phyloP scores from a whole-genome alignment of 2,113 vertebrate species.

The Clarias magur region DNA sequence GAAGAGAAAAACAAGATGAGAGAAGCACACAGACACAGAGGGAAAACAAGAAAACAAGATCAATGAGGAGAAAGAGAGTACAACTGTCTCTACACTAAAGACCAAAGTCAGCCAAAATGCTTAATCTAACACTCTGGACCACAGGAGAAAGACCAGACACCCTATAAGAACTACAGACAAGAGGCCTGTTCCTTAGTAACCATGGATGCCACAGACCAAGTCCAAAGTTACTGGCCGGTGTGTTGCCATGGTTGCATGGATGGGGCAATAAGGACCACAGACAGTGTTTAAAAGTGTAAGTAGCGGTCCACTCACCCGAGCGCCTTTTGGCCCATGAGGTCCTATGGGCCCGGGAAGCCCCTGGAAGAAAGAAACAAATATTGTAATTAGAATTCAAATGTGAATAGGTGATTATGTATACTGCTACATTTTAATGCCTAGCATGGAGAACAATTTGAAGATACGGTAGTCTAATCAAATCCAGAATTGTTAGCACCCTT shows the following conservation, averaged over 20 bases:
- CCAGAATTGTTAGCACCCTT: background rate
- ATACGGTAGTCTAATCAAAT: background rate
- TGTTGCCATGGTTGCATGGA: background rate
- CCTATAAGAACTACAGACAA: conserved; percentile 21
- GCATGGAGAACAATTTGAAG: background rate
- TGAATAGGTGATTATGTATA: background rate
- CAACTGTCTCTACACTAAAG: background rate
- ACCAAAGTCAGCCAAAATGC: conserved; percentile 5
- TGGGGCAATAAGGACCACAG: background rate
- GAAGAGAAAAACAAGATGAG: background rate
- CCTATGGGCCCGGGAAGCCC: conserved; percentile 96
- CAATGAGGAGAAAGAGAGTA: background rate
- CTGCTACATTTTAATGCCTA: background rate
- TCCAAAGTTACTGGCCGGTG: too few species aligned
- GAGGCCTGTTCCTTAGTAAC: background rate
- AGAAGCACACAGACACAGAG: conserved; percentile 7
- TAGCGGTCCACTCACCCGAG: conserved; percentile 81
- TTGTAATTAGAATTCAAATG: background rate
- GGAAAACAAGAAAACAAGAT: background rate
- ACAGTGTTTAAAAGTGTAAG: conserved; percentile 15
- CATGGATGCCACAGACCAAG: background rate
- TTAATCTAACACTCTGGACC: conserved; percentile 20
- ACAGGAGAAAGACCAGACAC: background rate
- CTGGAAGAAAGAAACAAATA: conserved; percentile 66
- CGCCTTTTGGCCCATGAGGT: conserved; percentile 89